Evolutionary conservation across 2,797 vertebrate species (phyloP), one percentile per base, ranked within the genome.

Genomic region (Schizopygopsis pylzovi): DNA sequence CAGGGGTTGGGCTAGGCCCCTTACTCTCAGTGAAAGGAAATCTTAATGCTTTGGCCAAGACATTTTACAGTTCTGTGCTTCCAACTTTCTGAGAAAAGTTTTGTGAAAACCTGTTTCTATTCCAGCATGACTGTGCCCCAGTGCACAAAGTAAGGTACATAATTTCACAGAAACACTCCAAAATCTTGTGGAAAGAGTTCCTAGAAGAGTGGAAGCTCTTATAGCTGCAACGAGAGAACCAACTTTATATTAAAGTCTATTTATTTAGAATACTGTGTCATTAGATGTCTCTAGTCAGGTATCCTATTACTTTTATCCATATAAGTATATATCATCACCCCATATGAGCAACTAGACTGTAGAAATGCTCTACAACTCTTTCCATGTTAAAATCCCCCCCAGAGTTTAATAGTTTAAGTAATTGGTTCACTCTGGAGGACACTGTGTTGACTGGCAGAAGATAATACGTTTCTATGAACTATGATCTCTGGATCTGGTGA

Each of bases 401-500:
- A 47, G 25, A 39, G 11, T 4, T 37, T 28, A 16, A 37, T n/a
- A 8, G 25, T 83, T 63, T 63, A 18, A 11, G 39, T 83, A 83
- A 83, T 63, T 83, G 70, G 67, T 39, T 81, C 4, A n/a, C 47
- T 59, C 67, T 56, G 10, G 25, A 63, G 56, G 20, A n/a, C n/a
- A 28, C 25, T 15, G 68, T 82, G 39, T 39, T 61, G 12, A 11
- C 56, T 76, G 56, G 28, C 41, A 63, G 71, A 49, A 52, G 28
- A 77, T 15, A 65, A 37, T 1, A 41, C 1, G 45, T 76, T 67
- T 77, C 73, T 77, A 22, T 12, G 59, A 84, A 67, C 45, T 65
- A 49, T 76, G 82, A 65, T 76, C 43, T 65, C 71, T 83, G 79
- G 20, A 81, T 33, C 65, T 81, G 47, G 11, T 68, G 45, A 67